Base-by-base conservation (phyloP, 2,888 invertebrate genomes). In the Pherbina coryleti region DNA sequence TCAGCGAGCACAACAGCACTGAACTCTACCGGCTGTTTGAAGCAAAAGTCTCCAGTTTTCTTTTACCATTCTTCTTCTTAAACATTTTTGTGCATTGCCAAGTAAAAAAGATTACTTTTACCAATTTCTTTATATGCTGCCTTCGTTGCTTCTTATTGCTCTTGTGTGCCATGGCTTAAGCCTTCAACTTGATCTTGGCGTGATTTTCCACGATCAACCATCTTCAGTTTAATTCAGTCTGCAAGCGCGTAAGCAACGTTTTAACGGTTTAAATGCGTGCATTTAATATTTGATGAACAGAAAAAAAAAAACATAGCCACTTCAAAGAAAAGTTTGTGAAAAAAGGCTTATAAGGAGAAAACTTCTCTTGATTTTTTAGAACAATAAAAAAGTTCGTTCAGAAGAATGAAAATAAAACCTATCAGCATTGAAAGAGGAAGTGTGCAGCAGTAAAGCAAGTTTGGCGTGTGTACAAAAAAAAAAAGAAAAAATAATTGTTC, bases 131-230 rank as follows among this genome's bases (percentile, higher is more conserved):
- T 28, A 31, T 69, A 19, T 75, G 22, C 49, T n/a, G 14, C 28
- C 71, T 69, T 70, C 53, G 19, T 19, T 7, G 66, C n/a, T 37
- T 34, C 19, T 19, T 3, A 17, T 49, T 19, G 25, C 19, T 19
- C 44, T 37, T 34, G 53, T 11, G 5, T 17, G 25, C 25, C 14
- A 57, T 9, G 57, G 9, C 72, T 72, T 76, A 49, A 78, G 76
- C 82, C 81, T 80, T 81, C 80, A 79, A 79, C 80, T 81, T 80
- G 81, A 80, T 81, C 81, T 82, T 80, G 75, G 31, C 17, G 75
- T 60, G 78, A 72, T 78, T 75, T 57, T 60, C 75, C 14, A 3
- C 44, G 44, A 44, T 76, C 80, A 81, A 79, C 77, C 77, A 78
- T 78, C 79, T 53, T 80, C 79, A 82, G 82, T 82, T 49, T 74